Base-by-base conservation (phyloP, 1,140 invertebrate genomes). In the Drosophila varians region DNA sequence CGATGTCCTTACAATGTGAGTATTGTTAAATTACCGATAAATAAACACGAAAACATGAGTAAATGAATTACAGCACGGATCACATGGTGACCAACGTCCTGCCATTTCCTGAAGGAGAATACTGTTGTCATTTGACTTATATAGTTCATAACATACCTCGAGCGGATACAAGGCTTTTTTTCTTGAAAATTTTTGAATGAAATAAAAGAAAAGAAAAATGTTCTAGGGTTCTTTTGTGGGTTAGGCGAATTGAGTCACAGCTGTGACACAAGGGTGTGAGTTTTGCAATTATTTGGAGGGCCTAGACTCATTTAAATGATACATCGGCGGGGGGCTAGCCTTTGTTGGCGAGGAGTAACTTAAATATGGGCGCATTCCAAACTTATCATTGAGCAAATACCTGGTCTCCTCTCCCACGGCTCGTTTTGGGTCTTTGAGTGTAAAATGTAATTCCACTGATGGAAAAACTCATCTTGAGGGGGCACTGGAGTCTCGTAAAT, bases 351-450 rank as follows among this genome's bases (percentile, higher is more conserved):
- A 9, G 18, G 7, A 52, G 42, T 4, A 25, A 56, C 12, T 54
- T 25, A 54, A 40, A 28, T 40, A 36, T 34, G 11, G 28, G 14
- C 36, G 54, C 61, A 86, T 80, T 74, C 80, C 64, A 26, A 26
- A 57, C 61, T 87, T 86, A 86, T 86, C 82, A 82, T 34, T 49
- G 16, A 49, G 12, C 66, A 76, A 73, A 86, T 56, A 28, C 38
- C 46, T 21, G 21, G 2, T 4, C 21, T 31, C 34, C 57, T 53
- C 36, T 58, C 34, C 48, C 48, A 45, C 51, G 53, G 52, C 60
- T 53, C 60, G 2, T 40, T 36, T 34, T 25, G 11, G 28, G 28
- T 11, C 38, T 36, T 16, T 21, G 23, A 60, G 28, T 69, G 62
- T 28, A 25, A 55, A 51, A 52, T 42, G 58, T 71, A 60, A 72